Evolutionary conservation across 2,888 invertebrate genomes (phyloP), one percentile per base, ranked within the genome.

Genomic region (Tipula vernalis): DNA sequence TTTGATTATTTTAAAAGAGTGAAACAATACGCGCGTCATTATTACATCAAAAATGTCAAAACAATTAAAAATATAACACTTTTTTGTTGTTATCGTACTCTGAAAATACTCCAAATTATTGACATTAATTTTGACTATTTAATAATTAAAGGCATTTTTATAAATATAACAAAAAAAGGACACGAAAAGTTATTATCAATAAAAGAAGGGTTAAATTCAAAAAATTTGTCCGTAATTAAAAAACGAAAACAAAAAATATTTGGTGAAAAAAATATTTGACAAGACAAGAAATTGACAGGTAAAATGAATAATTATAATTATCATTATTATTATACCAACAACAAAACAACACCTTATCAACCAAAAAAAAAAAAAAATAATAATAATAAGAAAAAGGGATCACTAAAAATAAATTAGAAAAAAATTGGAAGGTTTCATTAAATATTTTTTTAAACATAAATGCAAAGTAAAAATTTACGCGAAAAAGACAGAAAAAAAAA

Each of bases 241-340:
- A 71, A 71, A 71, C 71, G 57, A 18, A 18, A 71, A 71, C 8
- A 28, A 18, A 71, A 18, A 10, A 28, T 71, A 71, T 71, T 44
- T 71, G 71, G 71, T 28, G 28, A 28, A 71, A 71, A 71, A 51
- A 8, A 71, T 71, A 28, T 71, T 71, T 71, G 71, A 71, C 71
- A 71, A 71, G 71, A 71, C 71, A 71, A 71, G 71, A 71, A 71
- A 71, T 28, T 71, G 71, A 71, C 71, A 71, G 71, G 71, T 71
- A 71, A 71, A 71, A 71, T 71, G 71, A 71, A 71, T 71, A 71
- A 71, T 71, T 71, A 71, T 71, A 71, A 71, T 71, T 71, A 71
- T 71, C 71, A 71, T 71, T 71, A 71, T 71, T 71, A 71, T 71
- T 71, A 71, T 28, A 28, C 71, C 71, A 71, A 71, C 71, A 71